Conservation (phyloP, 2,888 invertebrate species). For the Podabrus alpinus region DNA sequence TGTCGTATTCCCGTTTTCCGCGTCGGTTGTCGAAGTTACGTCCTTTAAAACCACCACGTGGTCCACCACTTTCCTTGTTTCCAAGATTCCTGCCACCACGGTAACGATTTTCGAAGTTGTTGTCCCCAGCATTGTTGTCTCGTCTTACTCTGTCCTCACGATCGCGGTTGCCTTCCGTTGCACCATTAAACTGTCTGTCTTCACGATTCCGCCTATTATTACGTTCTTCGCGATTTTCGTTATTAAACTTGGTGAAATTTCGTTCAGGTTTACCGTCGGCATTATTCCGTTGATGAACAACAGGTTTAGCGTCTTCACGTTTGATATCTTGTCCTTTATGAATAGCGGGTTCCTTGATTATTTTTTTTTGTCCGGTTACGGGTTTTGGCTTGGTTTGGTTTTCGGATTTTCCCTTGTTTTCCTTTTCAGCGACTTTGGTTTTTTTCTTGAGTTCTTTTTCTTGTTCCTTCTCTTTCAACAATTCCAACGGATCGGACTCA, state of each 20-base stretch:
- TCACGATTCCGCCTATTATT: constrained; percentile 38
- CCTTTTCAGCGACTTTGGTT: no score
- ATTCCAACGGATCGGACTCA: constrained; percentile 71
- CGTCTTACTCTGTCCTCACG: constrained; percentile 49
- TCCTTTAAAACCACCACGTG: constrained; percentile 57
- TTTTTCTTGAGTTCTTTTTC: no score
- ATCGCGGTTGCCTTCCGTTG: constrained; percentile 47
- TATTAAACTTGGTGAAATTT: constrained; percentile 53
- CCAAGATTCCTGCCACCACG: constrained; percentile 53
- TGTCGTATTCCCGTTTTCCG: constrained; percentile 91
- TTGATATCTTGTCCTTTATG: constrained; percentile 29
- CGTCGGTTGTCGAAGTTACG: constrained; percentile 69
- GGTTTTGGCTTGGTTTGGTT: constrained; percentile 33
- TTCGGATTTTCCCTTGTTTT: no score
- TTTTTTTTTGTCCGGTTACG: neutral
- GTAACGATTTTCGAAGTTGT: constrained; percentile 57
- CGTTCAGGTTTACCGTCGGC: no score
- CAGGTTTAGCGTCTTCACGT: no score
- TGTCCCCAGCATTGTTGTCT: constrained; percentile 41
- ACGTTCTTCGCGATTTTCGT: no score
- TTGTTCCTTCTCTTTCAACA: constrained; percentile 50
- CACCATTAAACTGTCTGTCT: constrained; percentile 54
- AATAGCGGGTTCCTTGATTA: no score
- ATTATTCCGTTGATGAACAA: constrained; percentile 10
- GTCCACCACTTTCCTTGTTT: constrained; percentile 54